Evolutionary conservation across 2,113 vertebrate genomes (phyloP).

Genomic region (Trematocara nigrifrons): DNA sequence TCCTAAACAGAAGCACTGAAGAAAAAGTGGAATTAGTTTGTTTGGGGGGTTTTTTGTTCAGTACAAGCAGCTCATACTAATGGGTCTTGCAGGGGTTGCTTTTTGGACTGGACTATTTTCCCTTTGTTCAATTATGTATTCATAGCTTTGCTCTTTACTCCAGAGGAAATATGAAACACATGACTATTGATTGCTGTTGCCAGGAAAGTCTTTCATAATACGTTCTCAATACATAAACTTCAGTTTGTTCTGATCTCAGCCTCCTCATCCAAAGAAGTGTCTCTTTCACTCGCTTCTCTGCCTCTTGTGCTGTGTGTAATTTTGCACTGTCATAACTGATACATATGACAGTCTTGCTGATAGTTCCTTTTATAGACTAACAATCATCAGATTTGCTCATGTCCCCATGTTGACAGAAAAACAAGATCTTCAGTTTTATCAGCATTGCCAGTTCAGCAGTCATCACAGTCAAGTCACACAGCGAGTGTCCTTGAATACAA

Average conservation of each 20-base stretch:
- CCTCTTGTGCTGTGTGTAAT: constrained; percentile 58
- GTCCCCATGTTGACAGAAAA: constrained; percentile 64
- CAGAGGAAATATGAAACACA: constrained; percentile 50
- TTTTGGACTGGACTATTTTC: constrained; percentile 49
- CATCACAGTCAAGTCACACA: constrained; percentile 24
- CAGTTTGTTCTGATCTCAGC: constrained; percentile 29
- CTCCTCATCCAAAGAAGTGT: constrained; percentile 46
- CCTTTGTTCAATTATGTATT: constrained; percentile 63
- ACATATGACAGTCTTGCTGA: constrained; percentile 62
- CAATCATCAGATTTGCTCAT: constrained; percentile 73
- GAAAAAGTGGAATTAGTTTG: constrained; percentile 29
- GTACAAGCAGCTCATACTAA: constrained; percentile 54
- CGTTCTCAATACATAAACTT: constrained; percentile 43
- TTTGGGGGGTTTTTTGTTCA: constrained; percentile 9
- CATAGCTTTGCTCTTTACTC: constrained; percentile 35
- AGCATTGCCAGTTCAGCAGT: constrained; percentile 49
- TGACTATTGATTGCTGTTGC: constrained; percentile 39
- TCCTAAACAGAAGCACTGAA: not conserved
- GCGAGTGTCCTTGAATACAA: constrained; percentile 37
- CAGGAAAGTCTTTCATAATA: constrained; percentile 12
- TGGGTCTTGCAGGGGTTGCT: constrained; percentile 51
- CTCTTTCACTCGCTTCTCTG: constrained; percentile 35
- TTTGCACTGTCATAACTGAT: constrained; percentile 65
- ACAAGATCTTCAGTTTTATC: constrained; percentile 58
- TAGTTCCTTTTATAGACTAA: constrained; percentile 60